Conservation (phyloP, 2,797 vertebrate species). For the Loris lydekkerianus region DNA sequence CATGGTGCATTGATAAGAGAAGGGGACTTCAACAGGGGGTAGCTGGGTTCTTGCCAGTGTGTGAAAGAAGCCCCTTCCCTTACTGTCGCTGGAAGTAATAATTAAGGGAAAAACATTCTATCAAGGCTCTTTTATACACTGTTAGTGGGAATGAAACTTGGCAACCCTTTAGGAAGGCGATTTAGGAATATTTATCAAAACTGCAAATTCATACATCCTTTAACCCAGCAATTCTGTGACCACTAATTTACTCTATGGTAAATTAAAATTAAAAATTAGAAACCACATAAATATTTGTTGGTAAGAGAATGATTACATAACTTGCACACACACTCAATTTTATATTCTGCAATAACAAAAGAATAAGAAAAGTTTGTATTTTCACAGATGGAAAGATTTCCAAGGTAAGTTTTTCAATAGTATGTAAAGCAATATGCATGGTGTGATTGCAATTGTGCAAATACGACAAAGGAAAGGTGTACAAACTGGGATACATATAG, state of each 20-base stretch:
- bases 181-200: neutral
- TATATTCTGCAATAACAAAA: slow-evolving; percentile 13
- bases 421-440: neutral
- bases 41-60: neutral
- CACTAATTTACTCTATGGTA: neutral
- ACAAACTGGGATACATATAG: neutral
- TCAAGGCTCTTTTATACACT: neutral
- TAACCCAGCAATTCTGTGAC: neutral
- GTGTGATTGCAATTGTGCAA: neutral
- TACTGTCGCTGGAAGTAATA: neutral
- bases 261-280: slow-evolving; percentile 1
- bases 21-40: neutral
- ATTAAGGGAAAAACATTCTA: neutral
- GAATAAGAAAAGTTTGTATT: slow-evolving; percentile 4
- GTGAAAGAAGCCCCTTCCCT: neutral
- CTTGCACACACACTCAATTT: neutral
- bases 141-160: neutral
- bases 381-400: neutral
- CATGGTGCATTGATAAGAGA: neutral
- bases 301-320: neutral
- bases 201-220: neutral
- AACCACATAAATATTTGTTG: neutral
- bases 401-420: slow-evolving; percentile 49
- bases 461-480: neutral
- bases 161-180: neutral